phyloP scores from a whole-genome alignment of 2,888 invertebrate genomes.

The Notodonta dromedarius region DNA sequence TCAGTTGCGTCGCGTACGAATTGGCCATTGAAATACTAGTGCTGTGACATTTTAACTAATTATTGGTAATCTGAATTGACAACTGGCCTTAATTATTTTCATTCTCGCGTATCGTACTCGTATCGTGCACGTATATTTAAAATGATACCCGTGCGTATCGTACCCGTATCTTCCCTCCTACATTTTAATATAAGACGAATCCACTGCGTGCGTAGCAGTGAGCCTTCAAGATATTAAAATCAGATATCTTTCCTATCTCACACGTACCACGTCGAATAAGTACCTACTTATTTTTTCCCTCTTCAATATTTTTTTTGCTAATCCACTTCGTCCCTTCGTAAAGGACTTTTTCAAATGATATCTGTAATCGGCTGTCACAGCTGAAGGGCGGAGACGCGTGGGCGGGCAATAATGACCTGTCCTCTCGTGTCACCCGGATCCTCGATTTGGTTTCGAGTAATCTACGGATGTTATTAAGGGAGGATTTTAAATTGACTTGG shows the following conservation, averaged over 20 bases:
- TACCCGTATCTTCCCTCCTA: no score
- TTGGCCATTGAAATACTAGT: no score
- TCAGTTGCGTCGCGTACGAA: no score
- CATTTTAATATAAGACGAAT: no score
- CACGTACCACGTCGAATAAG: neutral
- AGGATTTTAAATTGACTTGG: slow-evolving; percentile 1
- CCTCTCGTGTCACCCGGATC: slow-evolving; percentile 23
- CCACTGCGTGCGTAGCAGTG: no score
- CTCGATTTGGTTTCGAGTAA: slow-evolving; percentile 28
- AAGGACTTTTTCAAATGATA: slow-evolving; percentile 28
- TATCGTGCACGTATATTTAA: no score
- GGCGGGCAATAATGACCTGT: slow-evolving; percentile 27
- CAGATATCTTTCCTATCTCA: neutral
- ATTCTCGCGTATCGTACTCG: no score
- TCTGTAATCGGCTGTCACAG: slow-evolving; percentile 32
- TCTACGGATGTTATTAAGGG: slow-evolving; percentile 7
- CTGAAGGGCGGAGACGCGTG: slow-evolving; percentile 23
- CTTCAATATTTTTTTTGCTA: slow-evolving; percentile 24
- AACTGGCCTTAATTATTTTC: no score
- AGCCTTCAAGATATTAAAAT: no score
- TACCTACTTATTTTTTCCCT: slow-evolving; percentile 21
- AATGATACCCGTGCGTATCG: no score
- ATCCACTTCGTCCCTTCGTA: slow-evolving; percentile 24
- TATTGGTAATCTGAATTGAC: no score
- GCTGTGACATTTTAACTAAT: no score